Evolutionary conservation across 2,113 vertebrate species (phyloP), one percentile per base, ranked within the genome.

Genomic region (Anser brachyrhynchus): DNA sequence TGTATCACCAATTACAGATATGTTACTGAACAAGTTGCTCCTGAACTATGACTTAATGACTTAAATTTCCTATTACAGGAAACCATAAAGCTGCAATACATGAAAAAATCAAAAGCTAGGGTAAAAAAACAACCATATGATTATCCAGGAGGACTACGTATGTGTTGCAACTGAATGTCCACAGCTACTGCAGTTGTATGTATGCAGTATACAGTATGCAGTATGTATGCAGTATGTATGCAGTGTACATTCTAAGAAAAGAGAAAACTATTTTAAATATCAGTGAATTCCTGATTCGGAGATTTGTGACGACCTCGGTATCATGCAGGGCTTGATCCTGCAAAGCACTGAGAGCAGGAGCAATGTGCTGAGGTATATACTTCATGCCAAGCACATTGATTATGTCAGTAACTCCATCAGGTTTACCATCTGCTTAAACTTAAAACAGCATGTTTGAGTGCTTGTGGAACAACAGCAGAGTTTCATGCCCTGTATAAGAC

Each of bases 81-180:
- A 95, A 75, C 11, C 21, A 85, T 69, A 72, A 81, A 92, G n/a
- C 18, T 72, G 57, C 12, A 90, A 82, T 91, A 82, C 6, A 35
- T 31, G 10, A 31, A 37, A 70, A 86, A 37, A 84, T 64, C n/a
- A 78, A 74, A 73, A 91, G 33, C 25, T 31, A 74, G 5, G 15
- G 25, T 46, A 44, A 70, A 65, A 62, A 22, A 0, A 0, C 0
- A 41, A 0, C 2, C 4, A 10, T 25, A 23, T 31, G 35, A n/a
- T 64, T 72, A 61, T 22, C 64, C 20, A 82, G 61, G 25, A 87
- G 16, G 28, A 66, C 33, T 58, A 67, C 26, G 10, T 4, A 44
- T 3, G 23, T 37, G 62, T 59, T 83, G 37, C 17, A 90, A 74
- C 17, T 28, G 41, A 73, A 92, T 3, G 5, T 31, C 76, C 55